Base-by-base conservation (phyloP, 1,140 invertebrate species). In the Brevipalpus yothersi region DNA sequence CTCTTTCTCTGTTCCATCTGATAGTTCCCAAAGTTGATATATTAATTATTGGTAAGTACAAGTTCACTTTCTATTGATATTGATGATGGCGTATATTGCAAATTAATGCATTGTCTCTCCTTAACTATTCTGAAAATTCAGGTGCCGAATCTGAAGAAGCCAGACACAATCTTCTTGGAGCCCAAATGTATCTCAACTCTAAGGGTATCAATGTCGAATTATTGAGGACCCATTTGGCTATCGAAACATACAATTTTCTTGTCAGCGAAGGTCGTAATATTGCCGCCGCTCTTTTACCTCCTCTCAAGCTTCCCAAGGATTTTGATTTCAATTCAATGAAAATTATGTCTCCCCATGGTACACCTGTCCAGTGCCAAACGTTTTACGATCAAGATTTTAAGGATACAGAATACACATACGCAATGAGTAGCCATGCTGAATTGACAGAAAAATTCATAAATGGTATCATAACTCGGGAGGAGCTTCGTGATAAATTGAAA, bases 21-120 rank as follows among this genome's bases (percentile, higher is more conserved):
- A 63, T 94, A 9, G 81, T 86, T 64, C 90, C 90, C 4, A 86
- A 83, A 72, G 71, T 87, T 57, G 88, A 92, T 72, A 72, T 92
- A 11, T 64, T 92, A 23, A 75, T 93, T 4, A 67, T 90, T 62
- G 85, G 86, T 15, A 73, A 17, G 49, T 51, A 19, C n/a, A 11
- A 8, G 7, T 15, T 49, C 7, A 51, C 12, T 51, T 31, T 31
- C 82, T 53, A 82, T 84, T 9, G 77, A 82, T 63, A 67, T 70
- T 58, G 69, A 68, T 21, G 65, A 67, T 45, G 62, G 68, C 58
- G 61, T 69, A 39, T 61, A 65, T 59, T 61, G 69, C 23, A 58
- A 71, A 13, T 67, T 69, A 63, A 56, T 67, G 72, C 67, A 84
- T 43, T 43, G 1, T 4, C 2, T 31, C 40, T 55, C n/a, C 39